Conservation (phyloP, 2,797 vertebrate species). For the Myotis daubentonii region DNA sequence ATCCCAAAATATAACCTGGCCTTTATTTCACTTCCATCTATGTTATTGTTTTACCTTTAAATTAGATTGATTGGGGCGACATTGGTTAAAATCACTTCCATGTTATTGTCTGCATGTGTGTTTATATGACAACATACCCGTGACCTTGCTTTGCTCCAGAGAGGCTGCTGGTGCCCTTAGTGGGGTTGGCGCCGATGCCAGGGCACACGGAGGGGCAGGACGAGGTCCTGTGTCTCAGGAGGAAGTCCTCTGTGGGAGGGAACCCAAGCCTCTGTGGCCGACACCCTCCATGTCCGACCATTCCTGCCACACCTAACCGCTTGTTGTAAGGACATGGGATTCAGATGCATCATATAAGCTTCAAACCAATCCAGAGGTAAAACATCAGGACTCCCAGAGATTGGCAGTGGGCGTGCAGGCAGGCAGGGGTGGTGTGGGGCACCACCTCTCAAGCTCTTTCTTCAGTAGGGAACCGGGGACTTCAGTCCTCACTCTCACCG, state of each 20-base stretch:
- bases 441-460: not conserved
- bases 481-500: not conserved
- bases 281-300: not conserved
- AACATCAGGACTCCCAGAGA: not conserved
- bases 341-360: not conserved
- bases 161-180: not conserved
- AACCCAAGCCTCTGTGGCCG: not conserved
- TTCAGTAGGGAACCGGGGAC: not conserved
- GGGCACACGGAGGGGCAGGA: rapidly evolving
- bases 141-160: rapidly evolving
- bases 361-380: not conserved
- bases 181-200: too few species aligned
- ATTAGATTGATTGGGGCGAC: not conserved
- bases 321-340: not conserved
- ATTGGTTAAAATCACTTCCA: not conserved
- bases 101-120: not conserved
- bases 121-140: not conserved
- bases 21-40: not conserved
- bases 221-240: not conserved
- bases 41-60: not conserved
- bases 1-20: not conserved
- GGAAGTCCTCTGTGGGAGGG: not conserved
- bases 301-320: not conserved
- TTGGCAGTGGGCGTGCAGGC: rapidly evolving
- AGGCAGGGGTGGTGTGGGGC: not conserved